Evolutionary conservation across 2,888 invertebrate genomes (phyloP), one percentile per base, ranked within the genome.

Genomic region (Orthosia gothica): DNA sequence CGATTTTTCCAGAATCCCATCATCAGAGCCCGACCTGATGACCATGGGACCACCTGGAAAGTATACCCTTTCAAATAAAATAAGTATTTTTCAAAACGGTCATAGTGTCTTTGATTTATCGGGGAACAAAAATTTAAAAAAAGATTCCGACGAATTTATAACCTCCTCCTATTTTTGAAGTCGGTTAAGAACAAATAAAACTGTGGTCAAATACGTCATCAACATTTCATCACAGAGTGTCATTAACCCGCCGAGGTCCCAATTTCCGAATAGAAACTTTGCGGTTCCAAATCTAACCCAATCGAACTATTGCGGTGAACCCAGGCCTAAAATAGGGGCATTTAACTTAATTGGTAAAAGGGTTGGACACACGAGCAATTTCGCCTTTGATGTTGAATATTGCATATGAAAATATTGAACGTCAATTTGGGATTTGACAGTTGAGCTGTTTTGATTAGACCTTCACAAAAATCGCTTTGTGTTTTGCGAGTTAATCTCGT

Each of bases 251-350:
- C 23, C 20, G 20, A 49, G 47, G 57, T 15, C 45, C 61, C 45
- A 20, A 61, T 45, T 61, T 52, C 54, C 54, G 64, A 12, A 77
- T 77, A 62, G 69, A 75, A 82, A 75, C 54, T 77, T 81, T 71
- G 82, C 61, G 83, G 83, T 81, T 64, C 55, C 15, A 61, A 66
- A 74, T 67, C 61, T 61, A 58, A 59, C 71, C 64, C 63, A 50
- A 82, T 83, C 61, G 74, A 77, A 77, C 81, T 77, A 77, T 66
- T 83, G 81, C 54, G 83, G 83, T 67, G 7, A 26, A 74, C 68
- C 20, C 23, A 50, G 7, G 64, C 73, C 68, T 66, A 74, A 79
- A 76, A 76, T 59, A 70, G 59, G 57, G 32, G 61, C 61, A 72
- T 82, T 80, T 45, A 71, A 66, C 40, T 74, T 81, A 81, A 81